Base-by-base conservation (phyloP, 1,140 invertebrate species). In the Plectrocnemia conspersa region DNA sequence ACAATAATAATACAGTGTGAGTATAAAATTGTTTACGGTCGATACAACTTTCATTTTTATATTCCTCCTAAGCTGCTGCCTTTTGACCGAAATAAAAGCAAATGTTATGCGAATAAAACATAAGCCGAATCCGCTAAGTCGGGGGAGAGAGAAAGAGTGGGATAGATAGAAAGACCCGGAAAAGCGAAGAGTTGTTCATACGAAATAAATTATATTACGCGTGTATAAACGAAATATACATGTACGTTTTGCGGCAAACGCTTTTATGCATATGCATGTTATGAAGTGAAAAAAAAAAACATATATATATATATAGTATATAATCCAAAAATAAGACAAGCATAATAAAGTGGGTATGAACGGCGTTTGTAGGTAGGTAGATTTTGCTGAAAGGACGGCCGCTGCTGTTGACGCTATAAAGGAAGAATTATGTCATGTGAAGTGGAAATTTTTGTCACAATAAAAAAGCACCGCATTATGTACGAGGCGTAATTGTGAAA, bases 1-100 rank as follows among this genome's bases (percentile, higher is more conserved):
- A n/a, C n/a, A n/a, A n/a, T n/a, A n/a, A n/a, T n/a, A n/a, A n/a
- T n/a, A n/a, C n/a, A n/a, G n/a, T n/a, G n/a, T n/a, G n/a, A 41
- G 15, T 42, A 29, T 52, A 53, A 53, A 53, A 53, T 53, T 53
- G 52, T 53, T 53, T 53, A 53, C 40, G 52, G 52, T 23, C 19
- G 22, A 53, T 53, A 44, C 38, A 29, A n/a, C 52, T 22, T 44
- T 53, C 45, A 53, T 53, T 53, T 44, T 53, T 53, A 53, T 44
- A 41, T 42, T 18, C 40, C n/a, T 45, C 27, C 35, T 35, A 10
- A 13, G 38, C 52, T n/a, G 7, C 23, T 16, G 44, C 33, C 29
- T 36, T 35, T 38, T 35, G 23, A 18, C 47, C 19, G 35, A 38
- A 38, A 50, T 50, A 50, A 50, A 50, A 35, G 22, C 47, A 38